These are phyloP conservation scores for Scaptomyza caliginosa DNA, from an alignment of 2,888 invertebrate genomes.

Conservation along the genomic window DNA sequence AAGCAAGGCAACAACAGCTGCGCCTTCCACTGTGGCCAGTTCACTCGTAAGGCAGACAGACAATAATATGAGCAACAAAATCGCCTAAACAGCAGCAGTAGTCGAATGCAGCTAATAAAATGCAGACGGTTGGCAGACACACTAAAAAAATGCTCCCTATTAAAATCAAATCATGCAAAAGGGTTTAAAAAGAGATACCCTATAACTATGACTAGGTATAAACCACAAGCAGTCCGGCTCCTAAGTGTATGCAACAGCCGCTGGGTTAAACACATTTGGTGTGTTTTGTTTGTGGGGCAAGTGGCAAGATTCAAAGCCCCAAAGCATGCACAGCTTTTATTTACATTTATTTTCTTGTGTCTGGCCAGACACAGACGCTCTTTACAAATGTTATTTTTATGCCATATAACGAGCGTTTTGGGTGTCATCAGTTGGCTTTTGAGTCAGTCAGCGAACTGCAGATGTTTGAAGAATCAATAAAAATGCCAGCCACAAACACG, in stretches of 20 bases:
- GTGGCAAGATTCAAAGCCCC: neutral
- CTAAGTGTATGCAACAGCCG: slow-evolving; percentile 17
- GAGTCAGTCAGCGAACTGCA: slow-evolving; percentile 16
- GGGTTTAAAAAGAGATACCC: neutral
- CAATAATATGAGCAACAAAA: slow-evolving; percentile 1
- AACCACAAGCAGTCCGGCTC: slow-evolving; percentile 2
- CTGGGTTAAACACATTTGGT: slow-evolving; percentile 9
- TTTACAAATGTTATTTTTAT: slow-evolving; percentile 36
- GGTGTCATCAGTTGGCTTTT: slow-evolving; percentile 18
- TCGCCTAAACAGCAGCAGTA: neutral
- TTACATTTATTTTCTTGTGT: slow-evolving; percentile 20
- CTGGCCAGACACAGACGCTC: slow-evolving; percentile 11
- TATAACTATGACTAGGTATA: too few relatives aligned
- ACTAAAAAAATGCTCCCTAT: slow-evolving; percentile 10
- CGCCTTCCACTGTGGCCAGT: slow-evolving; percentile 1
- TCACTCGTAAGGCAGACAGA: slow-evolving; percentile 5
- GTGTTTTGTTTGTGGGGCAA: neutral
- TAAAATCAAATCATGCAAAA: slow-evolving; percentile 20
- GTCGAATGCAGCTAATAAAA: slow-evolving; percentile 35
- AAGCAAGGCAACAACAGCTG: slow-evolving; percentile 15
- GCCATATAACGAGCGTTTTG: slow-evolving; percentile 38
- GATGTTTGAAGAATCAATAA: slow-evolving; percentile 54
- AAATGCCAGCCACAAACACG: slow-evolving; percentile 61
- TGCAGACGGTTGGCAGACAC: slow-evolving; percentile 17
- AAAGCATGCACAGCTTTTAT: slow-evolving; percentile 7